These are phyloP conservation scores for Echiichthys vipera DNA, from an alignment of 2,797 vertebrate species.

Conservation along the genomic window DNA sequence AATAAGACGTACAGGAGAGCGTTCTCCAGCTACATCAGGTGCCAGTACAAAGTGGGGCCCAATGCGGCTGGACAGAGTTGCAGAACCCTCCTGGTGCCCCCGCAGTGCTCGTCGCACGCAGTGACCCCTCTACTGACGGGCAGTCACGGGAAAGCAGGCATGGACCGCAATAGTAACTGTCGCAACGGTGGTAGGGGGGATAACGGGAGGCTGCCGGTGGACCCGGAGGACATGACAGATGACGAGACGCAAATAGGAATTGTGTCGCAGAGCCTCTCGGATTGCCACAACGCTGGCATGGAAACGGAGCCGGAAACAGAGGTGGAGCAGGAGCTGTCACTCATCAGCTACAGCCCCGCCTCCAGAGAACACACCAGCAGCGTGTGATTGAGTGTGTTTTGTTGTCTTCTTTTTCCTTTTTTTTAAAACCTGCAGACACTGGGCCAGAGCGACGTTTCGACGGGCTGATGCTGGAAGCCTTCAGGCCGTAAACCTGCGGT, in stretches of 20 bases:
- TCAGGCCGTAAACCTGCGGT: constrained; percentile 8
- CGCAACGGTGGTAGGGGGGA: constrained; percentile 84
- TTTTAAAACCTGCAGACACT: constrained; percentile 3
- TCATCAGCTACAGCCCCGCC: constrained; percentile 87
- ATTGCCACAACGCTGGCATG: constrained; percentile 52
- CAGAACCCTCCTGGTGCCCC: constrained; percentile 64
- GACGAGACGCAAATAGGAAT: constrained; percentile 76
- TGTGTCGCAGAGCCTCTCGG: constrained; percentile 57
- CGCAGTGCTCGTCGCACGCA: constrained; percentile 75
- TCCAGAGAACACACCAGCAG: constrained; percentile 91
- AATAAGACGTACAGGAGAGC: constrained; percentile 96
- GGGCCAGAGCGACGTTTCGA: constrained; percentile 4
- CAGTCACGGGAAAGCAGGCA: constrained; percentile 58
- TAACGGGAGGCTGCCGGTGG: constrained; percentile 78
- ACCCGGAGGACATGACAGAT: constrained; percentile 85
- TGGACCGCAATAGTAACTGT: constrained; percentile 86
- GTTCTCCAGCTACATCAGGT: constrained; percentile 95
- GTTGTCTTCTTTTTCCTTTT: neutral
- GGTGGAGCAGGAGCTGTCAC: constrained; percentile 80
- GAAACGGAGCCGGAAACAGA: constrained; percentile 72
- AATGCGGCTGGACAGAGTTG: constrained; percentile 53
- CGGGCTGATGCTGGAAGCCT: constrained; percentile 1
- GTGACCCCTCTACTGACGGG: constrained; percentile 78
- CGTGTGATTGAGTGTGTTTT: constrained; percentile 81
- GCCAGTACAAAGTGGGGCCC: constrained; percentile 84